Conservation (phyloP, 2,113 vertebrate species). For the Cariama cristata region DNA sequence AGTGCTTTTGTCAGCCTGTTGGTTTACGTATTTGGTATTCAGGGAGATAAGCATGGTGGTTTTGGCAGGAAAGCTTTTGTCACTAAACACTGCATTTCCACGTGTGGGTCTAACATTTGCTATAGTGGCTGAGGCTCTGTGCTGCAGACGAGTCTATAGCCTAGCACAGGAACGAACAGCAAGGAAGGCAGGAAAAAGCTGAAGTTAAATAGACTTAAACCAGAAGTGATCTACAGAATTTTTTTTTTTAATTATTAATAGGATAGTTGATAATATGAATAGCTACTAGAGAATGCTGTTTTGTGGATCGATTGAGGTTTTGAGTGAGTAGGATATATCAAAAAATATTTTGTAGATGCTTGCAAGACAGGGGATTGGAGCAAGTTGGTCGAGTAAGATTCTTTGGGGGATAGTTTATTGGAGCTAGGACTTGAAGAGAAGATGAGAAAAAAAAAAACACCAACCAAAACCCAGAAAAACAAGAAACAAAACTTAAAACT, state of each 20-base stretch:
- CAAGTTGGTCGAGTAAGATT: neutral
- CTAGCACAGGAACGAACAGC: neutral
- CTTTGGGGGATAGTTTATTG: neutral
- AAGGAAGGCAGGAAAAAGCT: neutral
- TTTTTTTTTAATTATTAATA: neutral
- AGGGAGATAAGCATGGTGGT: neutral
- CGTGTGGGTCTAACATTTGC: neutral
- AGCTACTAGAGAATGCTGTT: neutral
- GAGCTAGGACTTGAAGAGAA: neutral
- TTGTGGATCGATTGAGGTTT: neutral
- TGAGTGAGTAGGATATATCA: neutral
- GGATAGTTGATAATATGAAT: neutral
- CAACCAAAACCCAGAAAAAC: neutral
- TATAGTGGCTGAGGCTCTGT: neutral
- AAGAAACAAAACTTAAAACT: neutral
- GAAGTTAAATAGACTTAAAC: neutral
- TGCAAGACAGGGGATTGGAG: neutral
- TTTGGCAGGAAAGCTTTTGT: neutral
- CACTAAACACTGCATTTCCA: neutral
- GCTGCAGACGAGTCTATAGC: too few species aligned
- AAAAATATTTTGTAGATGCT: neutral
- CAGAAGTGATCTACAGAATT: neutral
- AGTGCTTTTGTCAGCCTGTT: neutral
- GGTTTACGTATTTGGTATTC: neutral
- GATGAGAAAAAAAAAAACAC: neutral